Evolutionary conservation across 2,113 vertebrate genomes (phyloP).

Genomic region (Colaptes auratus): DNA sequence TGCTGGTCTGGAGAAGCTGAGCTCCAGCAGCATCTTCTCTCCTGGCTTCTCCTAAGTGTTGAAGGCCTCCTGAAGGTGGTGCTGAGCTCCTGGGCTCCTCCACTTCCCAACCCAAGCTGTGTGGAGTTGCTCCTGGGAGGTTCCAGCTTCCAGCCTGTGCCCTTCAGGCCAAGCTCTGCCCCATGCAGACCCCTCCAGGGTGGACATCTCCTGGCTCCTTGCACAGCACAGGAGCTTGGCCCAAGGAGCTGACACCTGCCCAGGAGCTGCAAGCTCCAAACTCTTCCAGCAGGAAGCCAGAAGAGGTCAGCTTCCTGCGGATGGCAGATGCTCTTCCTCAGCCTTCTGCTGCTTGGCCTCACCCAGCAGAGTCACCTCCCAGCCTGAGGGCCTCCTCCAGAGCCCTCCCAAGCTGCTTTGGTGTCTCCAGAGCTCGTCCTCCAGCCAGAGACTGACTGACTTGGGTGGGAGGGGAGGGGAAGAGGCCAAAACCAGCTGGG

Average conservation of each 20-base stretch:
- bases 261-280: neutral
- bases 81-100: too few relatives aligned
- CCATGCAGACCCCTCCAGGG: neutral
- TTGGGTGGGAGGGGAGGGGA: too few relatives aligned
- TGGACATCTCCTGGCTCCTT: neutral
- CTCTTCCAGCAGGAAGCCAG: neutral
- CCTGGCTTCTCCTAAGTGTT: accelerated
- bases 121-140: neutral
- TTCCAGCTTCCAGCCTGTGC: neutral
- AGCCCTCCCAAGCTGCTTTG: too few relatives aligned
- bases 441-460: too few relatives aligned
- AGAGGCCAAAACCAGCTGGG: too few relatives aligned
- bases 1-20: neutral
- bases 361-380: neutral
- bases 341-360: neutral
- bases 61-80: neutral
- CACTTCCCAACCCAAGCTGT: too few relatives aligned
- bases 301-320: accelerated
- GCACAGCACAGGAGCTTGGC: neutral
- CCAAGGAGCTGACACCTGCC: neutral
- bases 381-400: too few relatives aligned
- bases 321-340: neutral
- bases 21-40: neutral
- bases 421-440: too few relatives aligned
- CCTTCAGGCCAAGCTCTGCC: neutral